Base-by-base conservation (phyloP, 2,113 vertebrate species). In the Pomatorhinus ruficollis region DNA sequence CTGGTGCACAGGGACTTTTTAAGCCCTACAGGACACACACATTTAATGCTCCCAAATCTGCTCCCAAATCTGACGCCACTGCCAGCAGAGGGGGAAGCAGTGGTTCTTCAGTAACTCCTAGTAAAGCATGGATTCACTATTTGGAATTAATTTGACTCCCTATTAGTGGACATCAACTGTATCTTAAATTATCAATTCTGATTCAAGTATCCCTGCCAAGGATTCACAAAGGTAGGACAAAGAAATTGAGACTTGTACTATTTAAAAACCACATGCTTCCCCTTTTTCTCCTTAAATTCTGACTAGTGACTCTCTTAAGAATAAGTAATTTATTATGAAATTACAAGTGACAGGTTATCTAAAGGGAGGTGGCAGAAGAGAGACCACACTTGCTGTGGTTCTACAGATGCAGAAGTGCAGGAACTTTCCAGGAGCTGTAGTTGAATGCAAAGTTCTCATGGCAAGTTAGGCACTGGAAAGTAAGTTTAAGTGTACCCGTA, bases 71-170 rank as follows among this genome's bases (percentile, higher is more conserved):
- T 6, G 3, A 18, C 66, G 76, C 12, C 23, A 1, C 47, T 49
- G 25, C 3, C 5, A 44, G 15, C 2, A 1, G 12, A 59, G 61
- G 6, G 15, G 39, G 28, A 72, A 80, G 40, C 1, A 2, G 8
- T 2, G 42, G 25, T 1, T 12, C 12, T n/a, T 68, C 0, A 63
- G 16, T 30, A 59, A 2, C 24, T 37, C 49, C 6, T 21, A 24
- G 52, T 14, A 7, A 45, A 54, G 13, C 24, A n/a, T 11, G 12
- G 22, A 28, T 47, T 54, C 53, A 15, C 31, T 20, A 37, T 13
- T 21, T 57, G n/a, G 33, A 35, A 35, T 35, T 22, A 37, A 37
- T 57, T 63, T 53, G 10, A 72, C 40, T 60, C 49, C 16, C 21
- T 60, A 1, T 21, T 44, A 33, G 33, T 5, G 33, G n/a, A 66